Evolutionary conservation across 2,113 vertebrate genomes (phyloP).

Genomic region (Menidia beryllina): DNA sequence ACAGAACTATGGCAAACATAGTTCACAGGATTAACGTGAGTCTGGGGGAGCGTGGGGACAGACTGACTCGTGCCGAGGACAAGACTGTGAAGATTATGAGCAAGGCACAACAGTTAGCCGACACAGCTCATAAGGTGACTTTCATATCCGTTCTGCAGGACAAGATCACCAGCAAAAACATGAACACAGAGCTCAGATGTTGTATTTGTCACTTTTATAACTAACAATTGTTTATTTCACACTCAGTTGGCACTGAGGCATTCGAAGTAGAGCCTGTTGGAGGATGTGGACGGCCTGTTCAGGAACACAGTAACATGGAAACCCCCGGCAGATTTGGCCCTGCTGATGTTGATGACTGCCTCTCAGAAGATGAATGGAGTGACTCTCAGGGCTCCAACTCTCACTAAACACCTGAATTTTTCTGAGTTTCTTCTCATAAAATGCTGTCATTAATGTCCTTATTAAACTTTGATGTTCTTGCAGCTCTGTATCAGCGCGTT

Average conservation of each 20-base stretch:
- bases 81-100: constrained; percentile 90
- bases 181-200: no score
- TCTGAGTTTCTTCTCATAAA: not conserved
- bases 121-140: constrained; percentile 91
- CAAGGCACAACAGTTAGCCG: constrained; percentile 90
- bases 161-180: not conserved
- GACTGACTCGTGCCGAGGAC: constrained; percentile 87
- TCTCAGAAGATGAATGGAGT: no score
- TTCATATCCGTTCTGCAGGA: not conserved
- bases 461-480: no score
- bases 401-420: not conserved
- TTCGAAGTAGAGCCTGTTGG: constrained; percentile 54
- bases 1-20: constrained; percentile 86
- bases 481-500: not conserved
- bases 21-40: constrained; percentile 90
- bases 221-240: not conserved
- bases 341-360: not conserved
- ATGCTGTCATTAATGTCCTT: not conserved
- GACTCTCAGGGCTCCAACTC: not conserved
- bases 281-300: constrained; percentile 1
- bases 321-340: not conserved
- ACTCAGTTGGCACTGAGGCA: constrained; percentile 67
- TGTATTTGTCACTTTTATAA: no score
- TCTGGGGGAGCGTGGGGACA: constrained; percentile 90
- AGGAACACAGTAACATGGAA: constrained; percentile 14